Evolutionary conservation across 2,113 vertebrate genomes (phyloP).

Genomic region (Psilopogon haemacephalus): DNA sequence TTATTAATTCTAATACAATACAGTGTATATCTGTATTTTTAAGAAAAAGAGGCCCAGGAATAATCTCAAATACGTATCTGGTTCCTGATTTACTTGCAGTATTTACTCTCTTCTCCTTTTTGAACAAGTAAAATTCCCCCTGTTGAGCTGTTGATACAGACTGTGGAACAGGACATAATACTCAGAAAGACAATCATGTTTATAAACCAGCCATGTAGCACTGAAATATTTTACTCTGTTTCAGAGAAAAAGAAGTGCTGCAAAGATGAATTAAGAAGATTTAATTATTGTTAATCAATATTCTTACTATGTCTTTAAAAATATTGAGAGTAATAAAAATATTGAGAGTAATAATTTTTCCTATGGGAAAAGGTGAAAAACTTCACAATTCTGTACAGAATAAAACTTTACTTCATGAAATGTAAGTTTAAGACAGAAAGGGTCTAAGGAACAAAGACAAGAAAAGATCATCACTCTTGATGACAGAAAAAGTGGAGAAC

Average conservation of each 20-base stretch:
- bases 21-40: background rate
- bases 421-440: background rate
- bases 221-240: background rate
- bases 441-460: background rate
- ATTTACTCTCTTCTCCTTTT: background rate
- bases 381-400: background rate
- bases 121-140: background rate
- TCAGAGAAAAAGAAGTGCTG: background rate
- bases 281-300: background rate
- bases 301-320: background rate
- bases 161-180: background rate
- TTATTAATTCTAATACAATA: background rate
- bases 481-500: background rate
- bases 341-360: background rate
- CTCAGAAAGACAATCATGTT: background rate
- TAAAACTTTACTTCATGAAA: background rate
- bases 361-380: background rate
- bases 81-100: background rate
- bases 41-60: background rate
- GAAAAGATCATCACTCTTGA: background rate
- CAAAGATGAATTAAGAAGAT: background rate
- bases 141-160: background rate
- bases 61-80: background rate
- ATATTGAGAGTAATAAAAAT: background rate
- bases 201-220: background rate